Evolutionary conservation across 2,888 invertebrate genomes (phyloP).

Genomic region (Mycalesis mineus): DNA sequence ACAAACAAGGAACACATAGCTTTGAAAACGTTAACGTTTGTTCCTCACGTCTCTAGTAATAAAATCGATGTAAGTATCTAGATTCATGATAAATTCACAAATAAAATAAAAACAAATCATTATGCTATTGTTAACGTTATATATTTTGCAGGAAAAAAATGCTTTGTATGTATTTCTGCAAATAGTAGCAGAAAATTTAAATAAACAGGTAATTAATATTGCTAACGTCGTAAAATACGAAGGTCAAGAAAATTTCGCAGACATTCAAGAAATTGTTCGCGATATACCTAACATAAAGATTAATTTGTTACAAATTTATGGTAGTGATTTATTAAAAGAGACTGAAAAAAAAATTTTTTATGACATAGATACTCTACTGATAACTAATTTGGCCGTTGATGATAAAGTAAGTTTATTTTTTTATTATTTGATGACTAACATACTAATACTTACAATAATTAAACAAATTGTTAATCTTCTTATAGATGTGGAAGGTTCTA

Average conservation of each 20-base stretch:
- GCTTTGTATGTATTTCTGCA: slow-evolving; percentile 37
- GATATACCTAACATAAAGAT: slow-evolving; percentile 27
- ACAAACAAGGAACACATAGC: slow-evolving; percentile 24
- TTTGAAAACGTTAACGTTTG: slow-evolving; percentile 38
- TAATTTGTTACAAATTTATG: slow-evolving; percentile 21
- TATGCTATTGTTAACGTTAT: too few relatives aligned
- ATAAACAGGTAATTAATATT: slow-evolving; percentile 34
- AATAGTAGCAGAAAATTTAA: slow-evolving; percentile 41
- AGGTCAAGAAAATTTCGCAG: slow-evolving; percentile 17
- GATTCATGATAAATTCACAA: too few relatives aligned
- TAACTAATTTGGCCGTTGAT: slow-evolving; percentile 34
- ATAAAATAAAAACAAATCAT: too few relatives aligned
- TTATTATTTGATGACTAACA: not conserved
- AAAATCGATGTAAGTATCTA: slow-evolving; percentile 36
- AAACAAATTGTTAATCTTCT: not conserved
- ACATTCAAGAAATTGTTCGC: slow-evolving; percentile 24
- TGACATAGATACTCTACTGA: slow-evolving; percentile 33
- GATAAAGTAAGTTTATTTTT: slow-evolving; percentile 34
- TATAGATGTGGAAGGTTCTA: slow-evolving; percentile 31
- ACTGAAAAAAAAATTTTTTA: slow-evolving; percentile 16
- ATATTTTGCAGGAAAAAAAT: slow-evolving; percentile 32
- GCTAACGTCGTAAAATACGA: slow-evolving; percentile 30
- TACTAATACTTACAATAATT: too few relatives aligned
- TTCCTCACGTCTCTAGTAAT: slow-evolving; percentile 35
- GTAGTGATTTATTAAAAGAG: slow-evolving; percentile 20